Conservation (phyloP, 2,113 vertebrate genomes). For the Colius striatus region DNA sequence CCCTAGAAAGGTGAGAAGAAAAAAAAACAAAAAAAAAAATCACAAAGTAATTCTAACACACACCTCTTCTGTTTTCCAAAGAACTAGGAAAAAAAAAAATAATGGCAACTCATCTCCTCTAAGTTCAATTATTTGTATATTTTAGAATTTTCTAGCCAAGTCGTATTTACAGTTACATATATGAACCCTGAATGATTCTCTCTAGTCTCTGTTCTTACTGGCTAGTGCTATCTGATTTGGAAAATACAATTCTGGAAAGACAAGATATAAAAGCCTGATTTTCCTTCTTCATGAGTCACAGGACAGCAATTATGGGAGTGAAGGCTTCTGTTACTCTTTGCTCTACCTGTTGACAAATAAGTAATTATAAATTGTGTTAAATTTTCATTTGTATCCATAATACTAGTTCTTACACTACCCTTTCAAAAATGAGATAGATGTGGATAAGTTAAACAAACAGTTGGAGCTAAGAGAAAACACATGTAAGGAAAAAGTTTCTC, state of each 20-base stretch:
- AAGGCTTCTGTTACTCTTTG: not conserved
- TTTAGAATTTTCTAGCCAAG: not conserved
- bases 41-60: not conserved
- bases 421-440: not conserved
- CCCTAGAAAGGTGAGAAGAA: constrained; percentile 63
- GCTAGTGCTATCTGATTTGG: not conserved
- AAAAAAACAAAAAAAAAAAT: not conserved
- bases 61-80: not conserved
- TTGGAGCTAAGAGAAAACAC: not conserved
- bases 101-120: not conserved
- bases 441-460: not conserved
- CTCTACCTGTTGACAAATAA: not conserved
- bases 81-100: accelerated
- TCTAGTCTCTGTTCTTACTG: not conserved
- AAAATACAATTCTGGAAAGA: not conserved
- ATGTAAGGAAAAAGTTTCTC: not conserved
- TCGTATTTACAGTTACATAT: not conserved
- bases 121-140: not conserved
- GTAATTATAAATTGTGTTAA: not conserved
- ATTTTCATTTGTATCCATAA: not conserved
- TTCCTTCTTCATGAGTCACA: not conserved
- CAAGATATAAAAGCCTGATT: not conserved
- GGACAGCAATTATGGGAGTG: not conserved
- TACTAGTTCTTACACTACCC: not conserved
- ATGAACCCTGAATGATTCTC: not conserved